Evolutionary conservation across 2,113 vertebrate species (phyloP).

Genomic region (Cynoglossus semilaevis): DNA sequence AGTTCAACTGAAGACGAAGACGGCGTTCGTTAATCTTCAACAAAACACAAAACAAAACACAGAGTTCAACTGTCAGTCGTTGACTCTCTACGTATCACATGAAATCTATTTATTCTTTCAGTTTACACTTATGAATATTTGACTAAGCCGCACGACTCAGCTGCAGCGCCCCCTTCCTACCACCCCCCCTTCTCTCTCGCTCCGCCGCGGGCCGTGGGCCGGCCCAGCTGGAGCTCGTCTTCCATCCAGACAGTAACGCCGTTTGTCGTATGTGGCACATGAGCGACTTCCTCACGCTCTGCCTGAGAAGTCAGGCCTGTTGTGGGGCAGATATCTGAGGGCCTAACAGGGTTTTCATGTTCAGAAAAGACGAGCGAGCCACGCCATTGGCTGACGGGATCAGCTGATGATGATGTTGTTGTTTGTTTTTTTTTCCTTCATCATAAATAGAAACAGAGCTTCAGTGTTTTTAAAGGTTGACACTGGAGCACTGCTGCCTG

Average conservation of each 20-base stretch:
- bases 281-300: constrained; percentile 69
- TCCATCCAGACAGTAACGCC: constrained; percentile 69
- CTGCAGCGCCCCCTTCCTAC: constrained; percentile 53
- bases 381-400: constrained; percentile 71
- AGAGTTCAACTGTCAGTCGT: too few species aligned
- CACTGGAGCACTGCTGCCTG: constrained; percentile 11
- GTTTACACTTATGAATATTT: constrained; percentile 74
- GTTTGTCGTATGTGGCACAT: constrained; percentile 77
- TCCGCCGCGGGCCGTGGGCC: constrained; percentile 66
- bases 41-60: too few species aligned
- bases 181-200: too few species aligned
- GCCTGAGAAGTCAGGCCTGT: constrained; percentile 69
- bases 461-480: constrained; percentile 21
- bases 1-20: constrained; percentile 31
- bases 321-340: constrained; percentile 77
- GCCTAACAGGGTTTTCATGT: constrained; percentile 48
- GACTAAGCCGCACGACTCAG: constrained; percentile 75
- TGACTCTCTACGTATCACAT: constrained; percentile 54
- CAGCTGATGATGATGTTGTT: constrained; percentile 68
- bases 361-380: constrained; percentile 45
- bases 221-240: constrained; percentile 71
- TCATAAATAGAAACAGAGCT: constrained; percentile 48
- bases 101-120: constrained; percentile 70
- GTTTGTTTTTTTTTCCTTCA: constrained; percentile 50
- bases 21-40: constrained; percentile 44